Conservation (phyloP, 2,113 vertebrate species). For the Elgaria multicarinata region DNA sequence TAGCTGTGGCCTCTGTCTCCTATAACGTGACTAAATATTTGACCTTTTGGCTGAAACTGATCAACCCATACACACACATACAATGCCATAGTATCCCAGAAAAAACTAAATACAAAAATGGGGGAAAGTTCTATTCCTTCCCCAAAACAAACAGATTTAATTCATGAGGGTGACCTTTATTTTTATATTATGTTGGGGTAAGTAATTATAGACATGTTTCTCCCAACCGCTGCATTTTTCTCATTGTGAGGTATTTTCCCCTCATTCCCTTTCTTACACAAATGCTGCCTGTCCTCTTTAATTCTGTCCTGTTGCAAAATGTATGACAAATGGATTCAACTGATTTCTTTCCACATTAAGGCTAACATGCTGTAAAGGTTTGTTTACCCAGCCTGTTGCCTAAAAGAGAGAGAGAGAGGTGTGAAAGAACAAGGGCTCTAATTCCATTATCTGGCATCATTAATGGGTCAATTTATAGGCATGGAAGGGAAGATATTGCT, state of each 20-base stretch:
- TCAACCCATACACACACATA: no score
- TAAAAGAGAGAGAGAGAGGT: conserved; percentile 36
- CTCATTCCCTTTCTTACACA: conserved; percentile 1
- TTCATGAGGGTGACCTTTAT: background rate
- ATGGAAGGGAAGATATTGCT: conserved; percentile 46
- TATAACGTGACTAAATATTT: no score
- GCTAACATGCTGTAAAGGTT: conserved; percentile 39
- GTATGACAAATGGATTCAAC: conserved; percentile 43
- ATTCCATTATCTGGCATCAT: conserved; percentile 57
- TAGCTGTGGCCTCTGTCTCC: no score
- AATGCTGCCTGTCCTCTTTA: conserved; percentile 41
- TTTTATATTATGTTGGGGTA: conserved; percentile 22
- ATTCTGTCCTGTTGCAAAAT: conserved; percentile 44
- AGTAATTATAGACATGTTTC: conserved; percentile 53
- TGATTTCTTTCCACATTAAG: conserved; percentile 45
- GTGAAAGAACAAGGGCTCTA: conserved; percentile 34
- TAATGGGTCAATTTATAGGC: conserved; percentile 55
- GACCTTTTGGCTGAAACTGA: no score
- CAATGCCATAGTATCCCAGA: no score
- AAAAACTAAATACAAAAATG: no score
- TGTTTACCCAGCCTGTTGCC: conserved; percentile 46
- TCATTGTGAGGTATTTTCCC: background rate
- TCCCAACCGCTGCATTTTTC: conserved; percentile 36
- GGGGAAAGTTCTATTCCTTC: no score
- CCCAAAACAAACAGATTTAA: background rate